Evolutionary conservation across 2,113 vertebrate species (phyloP).

Genomic region (Lophius piscatorius): DNA sequence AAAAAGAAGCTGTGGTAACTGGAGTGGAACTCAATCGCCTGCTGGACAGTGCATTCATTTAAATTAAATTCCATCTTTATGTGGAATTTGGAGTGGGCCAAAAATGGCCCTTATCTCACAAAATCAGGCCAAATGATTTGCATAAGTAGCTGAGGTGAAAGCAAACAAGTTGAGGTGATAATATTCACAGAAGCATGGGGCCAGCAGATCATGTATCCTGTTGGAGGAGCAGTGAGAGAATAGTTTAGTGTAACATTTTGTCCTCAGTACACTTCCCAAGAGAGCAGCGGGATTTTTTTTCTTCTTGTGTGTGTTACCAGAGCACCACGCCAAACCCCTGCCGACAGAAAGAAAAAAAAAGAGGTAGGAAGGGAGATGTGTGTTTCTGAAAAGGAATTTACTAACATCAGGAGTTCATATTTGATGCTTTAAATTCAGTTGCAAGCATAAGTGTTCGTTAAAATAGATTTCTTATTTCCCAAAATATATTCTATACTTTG

Average conservation of each 20-base stretch:
- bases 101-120: conserved; percentile 1
- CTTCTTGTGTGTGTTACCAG: too few relatives aligned
- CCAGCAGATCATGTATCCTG: neutral
- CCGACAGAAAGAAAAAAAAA: too few relatives aligned
- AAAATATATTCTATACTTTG: too few relatives aligned
- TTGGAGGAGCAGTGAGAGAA: conserved; percentile 11
- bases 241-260: conserved; percentile 6
- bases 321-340: too few relatives aligned
- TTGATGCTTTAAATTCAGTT: too few relatives aligned
- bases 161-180: neutral
- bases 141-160: conserved; percentile 20
- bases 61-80: conserved; percentile 39
- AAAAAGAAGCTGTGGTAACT: conserved; percentile 67
- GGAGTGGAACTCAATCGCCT: conserved; percentile 69
- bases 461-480: too few relatives aligned
- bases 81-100: conserved; percentile 16
- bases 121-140: conserved; percentile 6
- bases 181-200: conserved; percentile 5
- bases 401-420: too few relatives aligned
- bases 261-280: neutral
- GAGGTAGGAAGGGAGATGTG: too few relatives aligned
- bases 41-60: conserved; percentile 47
- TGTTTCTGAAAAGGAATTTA: too few relatives aligned
- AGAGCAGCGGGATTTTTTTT: conserved; percentile 57
- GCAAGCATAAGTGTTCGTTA: too few relatives aligned